Evolutionary conservation across 2,888 invertebrate species (phyloP).

Genomic region (Isoperla grammatica): DNA sequence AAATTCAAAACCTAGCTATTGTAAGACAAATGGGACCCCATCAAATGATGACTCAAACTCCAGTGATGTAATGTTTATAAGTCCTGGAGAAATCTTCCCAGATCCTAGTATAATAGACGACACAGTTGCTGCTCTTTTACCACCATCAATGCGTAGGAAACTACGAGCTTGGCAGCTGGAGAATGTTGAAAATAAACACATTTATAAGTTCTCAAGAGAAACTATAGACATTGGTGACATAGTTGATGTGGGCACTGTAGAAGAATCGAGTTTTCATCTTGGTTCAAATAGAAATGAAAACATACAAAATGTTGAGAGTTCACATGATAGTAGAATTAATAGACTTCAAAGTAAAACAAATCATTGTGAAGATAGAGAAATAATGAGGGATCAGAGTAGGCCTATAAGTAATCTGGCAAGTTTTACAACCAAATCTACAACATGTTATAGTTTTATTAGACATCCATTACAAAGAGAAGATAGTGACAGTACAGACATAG

Average conservation of each 20-base stretch:
- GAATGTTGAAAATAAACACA: not conserved
- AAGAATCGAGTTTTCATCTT: not conserved
- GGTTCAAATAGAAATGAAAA: not conserved
- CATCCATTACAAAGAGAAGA: not conserved
- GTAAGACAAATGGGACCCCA: too few relatives aligned
- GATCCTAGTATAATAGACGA: conserved; percentile 43
- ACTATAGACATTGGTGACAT: not conserved
- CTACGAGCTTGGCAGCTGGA: conserved; percentile 25
- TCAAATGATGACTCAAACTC: conserved; percentile 1
- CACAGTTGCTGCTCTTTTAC: conserved; percentile 42
- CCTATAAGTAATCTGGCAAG: not conserved
- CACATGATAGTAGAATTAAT: not conserved
- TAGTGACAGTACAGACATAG: conserved; percentile 26
- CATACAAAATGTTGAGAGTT: too few relatives aligned
- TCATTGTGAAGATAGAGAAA: not conserved
- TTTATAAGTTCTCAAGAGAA: not conserved
- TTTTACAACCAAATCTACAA: too few relatives aligned
- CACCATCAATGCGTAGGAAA: conserved; percentile 40
- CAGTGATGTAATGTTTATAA: conserved; percentile 27
- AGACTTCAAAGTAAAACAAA: not conserved
- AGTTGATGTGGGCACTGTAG: not conserved
- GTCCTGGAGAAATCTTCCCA: conserved; percentile 45
- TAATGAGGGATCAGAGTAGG: not conserved
- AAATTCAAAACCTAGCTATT: too few relatives aligned
- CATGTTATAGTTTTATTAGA: not conserved